Evolutionary conservation across 2,113 vertebrate genomes (phyloP), one percentile per base, ranked within the genome.

Genomic region (Psilopogon haemacephalus): DNA sequence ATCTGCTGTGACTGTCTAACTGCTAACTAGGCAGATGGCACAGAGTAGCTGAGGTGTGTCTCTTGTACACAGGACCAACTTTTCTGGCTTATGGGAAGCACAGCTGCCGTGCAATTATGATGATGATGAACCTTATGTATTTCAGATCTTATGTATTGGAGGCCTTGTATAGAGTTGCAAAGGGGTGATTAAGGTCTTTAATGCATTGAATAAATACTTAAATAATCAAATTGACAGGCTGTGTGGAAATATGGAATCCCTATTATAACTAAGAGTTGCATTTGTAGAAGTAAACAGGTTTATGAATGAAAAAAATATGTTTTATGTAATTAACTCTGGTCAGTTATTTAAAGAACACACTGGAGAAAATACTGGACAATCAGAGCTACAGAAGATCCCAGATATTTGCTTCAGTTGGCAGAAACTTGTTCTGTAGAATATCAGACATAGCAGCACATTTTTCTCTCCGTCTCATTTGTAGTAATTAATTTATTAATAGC

Each of bases 11-110:
- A 59, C 95, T 97, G 94, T 23, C 75, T 95, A 88, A 96, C 91
- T 0, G 17, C 95, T 96, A 93, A 82, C 95, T 67, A 95, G 97
- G 96, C 97, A 98, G 97, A 97, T 98, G 98, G 97, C 92, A 95
- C 95, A 88, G 97, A 97, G 95, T 89, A 89, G 95, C 97, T 94
- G 97, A 98, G 97, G 96, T 97, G 96, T 95, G 95, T 96, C 97
- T 97, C 95, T 94, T 95, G 83, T 58, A 65, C 23, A 62, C 83
- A 80, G 97, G 94, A 93, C 95, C 94, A 96, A 96, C 96, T 97
- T 94, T 95, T 91, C 96, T 96, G 97, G 95, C 96, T 97, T 95
- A 55, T 40, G 93, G 95, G 96, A 96, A 95, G 95, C 76, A 64
- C 97, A 98, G 97, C 97, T 98, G 97, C 96, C 70, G 28, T 28